A percentile compares a stretch with the other conserved stretches of the same genome.
These are phyloP conservation scores for Sterna hirundo DNA, from an alignment of 2,113 vertebrate species.

Conservation along the genomic window DNA sequence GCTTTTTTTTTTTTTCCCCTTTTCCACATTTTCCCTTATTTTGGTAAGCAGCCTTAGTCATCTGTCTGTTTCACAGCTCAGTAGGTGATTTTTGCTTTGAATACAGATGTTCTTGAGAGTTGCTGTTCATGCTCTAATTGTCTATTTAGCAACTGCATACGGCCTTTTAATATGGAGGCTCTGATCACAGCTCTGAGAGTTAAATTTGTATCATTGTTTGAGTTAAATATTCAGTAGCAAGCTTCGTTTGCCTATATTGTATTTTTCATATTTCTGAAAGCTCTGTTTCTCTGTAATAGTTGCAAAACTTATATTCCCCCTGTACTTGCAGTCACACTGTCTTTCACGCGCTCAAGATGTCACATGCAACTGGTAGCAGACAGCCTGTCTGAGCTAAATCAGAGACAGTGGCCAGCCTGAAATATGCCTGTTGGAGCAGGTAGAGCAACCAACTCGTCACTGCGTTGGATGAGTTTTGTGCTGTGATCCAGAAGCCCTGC, in stretches of 20 bases:
- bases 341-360: not conserved
- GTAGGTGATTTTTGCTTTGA: not conserved
- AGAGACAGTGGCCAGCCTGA: not conserved
- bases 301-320: not conserved
- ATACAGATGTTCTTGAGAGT: not conserved
- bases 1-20: fast-evolving
- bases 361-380: not conserved
- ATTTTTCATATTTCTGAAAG: not conserved
- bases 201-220: not conserved
- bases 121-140: not conserved
- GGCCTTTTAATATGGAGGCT: not conserved
- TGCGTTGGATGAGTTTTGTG: not conserved
- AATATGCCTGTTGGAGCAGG: not conserved
- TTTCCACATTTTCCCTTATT: not conserved
- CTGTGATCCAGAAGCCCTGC: not conserved
- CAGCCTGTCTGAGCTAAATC: not conserved
- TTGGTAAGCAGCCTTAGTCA: not conserved
- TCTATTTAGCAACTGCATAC: not conserved
- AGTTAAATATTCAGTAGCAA: not conserved
- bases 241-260: not conserved
- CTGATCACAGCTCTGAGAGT: not conserved
- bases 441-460: not conserved
- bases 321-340: not conserved
- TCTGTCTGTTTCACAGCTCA: not conserved
- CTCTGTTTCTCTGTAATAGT: not conserved